Evolutionary conservation across 2,888 invertebrate species (phyloP).

Genomic region (Xanthostigma xanthostigma): DNA sequence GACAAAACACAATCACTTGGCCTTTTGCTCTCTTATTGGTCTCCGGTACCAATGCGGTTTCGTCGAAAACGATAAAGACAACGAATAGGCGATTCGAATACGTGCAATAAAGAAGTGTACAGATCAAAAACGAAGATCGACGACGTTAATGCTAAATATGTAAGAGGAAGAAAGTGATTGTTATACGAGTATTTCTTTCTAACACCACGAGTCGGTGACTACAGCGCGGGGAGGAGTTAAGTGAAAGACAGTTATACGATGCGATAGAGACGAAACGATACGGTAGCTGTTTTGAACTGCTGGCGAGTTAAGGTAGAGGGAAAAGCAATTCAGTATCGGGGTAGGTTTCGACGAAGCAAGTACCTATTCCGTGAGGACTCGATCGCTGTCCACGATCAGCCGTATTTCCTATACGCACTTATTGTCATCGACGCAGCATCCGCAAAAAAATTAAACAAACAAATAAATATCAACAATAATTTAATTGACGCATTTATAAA

Average conservation of each 20-base stretch:
- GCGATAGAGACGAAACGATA: neutral
- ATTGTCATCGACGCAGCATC: no score
- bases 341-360: constrained; percentile 23
- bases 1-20: constrained; percentile 2
- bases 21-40: constrained; percentile 8
- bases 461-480: no score
- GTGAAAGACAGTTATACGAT: neutral
- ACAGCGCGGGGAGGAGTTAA: neutral
- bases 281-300: neutral
- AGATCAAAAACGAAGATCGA: neutral
- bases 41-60: neutral
- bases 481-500: no score
- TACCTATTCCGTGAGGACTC: neutral
- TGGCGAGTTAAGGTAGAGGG: neutral
- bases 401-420: no score
- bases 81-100: neutral
- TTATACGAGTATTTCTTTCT: no score
- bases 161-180: no score
- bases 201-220: neutral
- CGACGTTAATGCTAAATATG: no score
- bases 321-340: constrained; percentile 34
- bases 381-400: no score
- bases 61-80: constrained; percentile 1
- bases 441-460: no score
- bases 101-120: constrained; percentile 3